Evolutionary conservation across 1,140 invertebrate species (phyloP).

Genomic region (Hylaeus volcanicus): DNA sequence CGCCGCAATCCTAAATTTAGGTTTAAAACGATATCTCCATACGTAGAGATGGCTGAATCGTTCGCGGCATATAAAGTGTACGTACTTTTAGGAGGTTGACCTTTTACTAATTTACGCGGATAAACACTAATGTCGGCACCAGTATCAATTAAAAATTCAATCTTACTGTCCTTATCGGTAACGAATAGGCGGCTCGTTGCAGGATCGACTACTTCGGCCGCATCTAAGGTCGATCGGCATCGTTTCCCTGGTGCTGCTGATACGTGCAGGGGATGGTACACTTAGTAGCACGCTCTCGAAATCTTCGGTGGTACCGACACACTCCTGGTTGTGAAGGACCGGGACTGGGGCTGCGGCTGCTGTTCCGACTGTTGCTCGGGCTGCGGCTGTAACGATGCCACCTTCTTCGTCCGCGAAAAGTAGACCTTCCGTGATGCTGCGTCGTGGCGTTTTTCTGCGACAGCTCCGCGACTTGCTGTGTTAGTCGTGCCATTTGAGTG

Average conservation of each 20-base stretch:
- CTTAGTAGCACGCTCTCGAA: not conserved
- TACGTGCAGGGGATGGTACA: not conserved
- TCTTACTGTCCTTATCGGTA: conserved; percentile 4
- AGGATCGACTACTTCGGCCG: not conserved
- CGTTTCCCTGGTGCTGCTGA: conserved; percentile 22
- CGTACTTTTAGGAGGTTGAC: not conserved
- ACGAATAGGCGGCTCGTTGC: conserved; percentile 36
- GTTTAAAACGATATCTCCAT: conserved; percentile 60
- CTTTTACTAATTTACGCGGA: not conserved
- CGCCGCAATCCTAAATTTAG: conserved; percentile 67
- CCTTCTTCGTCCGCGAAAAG: too few species aligned
- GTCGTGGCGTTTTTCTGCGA: too few species aligned
- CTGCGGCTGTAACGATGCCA: too few species aligned
- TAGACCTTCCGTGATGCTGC: too few species aligned
- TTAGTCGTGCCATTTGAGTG: too few species aligned
- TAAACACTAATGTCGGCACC: conserved; percentile 42
- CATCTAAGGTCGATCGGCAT: not conserved
- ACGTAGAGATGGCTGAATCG: conserved; percentile 60
- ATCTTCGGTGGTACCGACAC: not conserved
- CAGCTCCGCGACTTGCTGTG: too few species aligned
- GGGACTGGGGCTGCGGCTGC: too few species aligned
- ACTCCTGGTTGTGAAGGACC: not conserved
- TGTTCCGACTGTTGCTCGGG: too few species aligned
- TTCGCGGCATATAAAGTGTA: conserved; percentile 59
- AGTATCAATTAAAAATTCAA: conserved; percentile 37